These are phyloP conservation scores for Jordanella pulchra DNA, from an alignment of 2,797 vertebrate genomes.

Conservation along the genomic window DNA sequence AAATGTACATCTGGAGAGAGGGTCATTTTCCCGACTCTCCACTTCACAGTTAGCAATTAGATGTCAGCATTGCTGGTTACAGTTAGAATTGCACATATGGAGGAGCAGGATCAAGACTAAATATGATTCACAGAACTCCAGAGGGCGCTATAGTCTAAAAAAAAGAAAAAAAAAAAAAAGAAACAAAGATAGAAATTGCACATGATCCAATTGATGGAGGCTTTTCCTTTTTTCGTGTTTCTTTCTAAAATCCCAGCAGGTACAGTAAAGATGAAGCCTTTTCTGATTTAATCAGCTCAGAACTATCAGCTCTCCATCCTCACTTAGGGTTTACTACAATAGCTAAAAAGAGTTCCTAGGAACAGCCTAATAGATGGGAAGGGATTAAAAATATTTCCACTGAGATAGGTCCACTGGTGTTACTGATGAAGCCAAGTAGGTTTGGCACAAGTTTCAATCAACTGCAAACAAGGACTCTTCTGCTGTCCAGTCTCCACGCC, in stretches of 20 bases:
- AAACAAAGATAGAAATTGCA: no score
- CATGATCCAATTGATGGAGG: constrained; percentile 56
- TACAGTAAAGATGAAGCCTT: constrained; percentile 42
- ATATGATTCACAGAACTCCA: constrained; percentile 59
- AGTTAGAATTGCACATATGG: constrained; percentile 58
- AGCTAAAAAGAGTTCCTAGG: constrained; percentile 30
- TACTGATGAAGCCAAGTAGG: constrained; percentile 34
- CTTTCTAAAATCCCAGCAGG: constrained; percentile 45
- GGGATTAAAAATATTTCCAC: constrained; percentile 55
- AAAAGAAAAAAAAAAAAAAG: constrained; percentile 55
- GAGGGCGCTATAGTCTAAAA: constrained; percentile 64
- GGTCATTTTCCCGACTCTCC: constrained; percentile 50
- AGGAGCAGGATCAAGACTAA: constrained; percentile 38
- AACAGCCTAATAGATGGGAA: constrained; percentile 41
- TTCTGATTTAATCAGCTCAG: constrained; percentile 38
- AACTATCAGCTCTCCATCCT: constrained; percentile 37
- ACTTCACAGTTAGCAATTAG: constrained; percentile 81
- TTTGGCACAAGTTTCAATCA: constrained; percentile 25
- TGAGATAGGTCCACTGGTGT: constrained; percentile 53
- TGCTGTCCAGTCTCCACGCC: constrained; percentile 34
- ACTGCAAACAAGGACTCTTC: constrained; percentile 33
- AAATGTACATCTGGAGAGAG: constrained; percentile 75
- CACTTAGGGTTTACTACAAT: constrained; percentile 22
- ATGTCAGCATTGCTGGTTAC: constrained; percentile 72
- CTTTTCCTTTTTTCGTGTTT: constrained; percentile 19